A percentile compares a stretch with the other conserved stretches of the same genome.
Conservation (phyloP, 2,113 vertebrate genomes). For the Felis chaus region DNA sequence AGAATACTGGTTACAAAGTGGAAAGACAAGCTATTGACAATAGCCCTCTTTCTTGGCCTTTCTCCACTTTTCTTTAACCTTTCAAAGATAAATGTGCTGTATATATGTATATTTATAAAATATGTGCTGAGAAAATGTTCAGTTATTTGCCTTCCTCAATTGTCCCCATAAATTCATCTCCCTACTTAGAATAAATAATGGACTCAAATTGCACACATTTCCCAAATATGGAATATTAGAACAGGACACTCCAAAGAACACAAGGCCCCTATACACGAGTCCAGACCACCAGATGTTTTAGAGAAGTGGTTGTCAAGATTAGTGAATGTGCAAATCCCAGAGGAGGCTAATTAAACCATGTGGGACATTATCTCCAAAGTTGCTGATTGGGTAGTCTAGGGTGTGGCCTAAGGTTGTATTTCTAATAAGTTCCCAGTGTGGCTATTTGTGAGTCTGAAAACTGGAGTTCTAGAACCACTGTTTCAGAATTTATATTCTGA, state of each 20-base stretch:
- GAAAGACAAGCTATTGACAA: neutral
- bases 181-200: neutral
- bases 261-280: neutral
- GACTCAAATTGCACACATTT: neutral
- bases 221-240: neutral
- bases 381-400: neutral
- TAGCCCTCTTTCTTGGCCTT: neutral
- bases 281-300: neutral
- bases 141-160: neutral
- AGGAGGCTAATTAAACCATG: neutral
- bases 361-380: accelerated
- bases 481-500: neutral
- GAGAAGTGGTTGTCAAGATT: neutral
- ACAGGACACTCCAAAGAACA: neutral
- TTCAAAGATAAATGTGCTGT: neutral
- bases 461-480: neutral
- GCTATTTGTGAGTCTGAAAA: neutral
- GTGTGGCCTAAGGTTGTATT: neutral
- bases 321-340: neutral
- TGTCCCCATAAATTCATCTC: neutral
- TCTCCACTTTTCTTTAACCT: neutral
- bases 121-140: neutral
- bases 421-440: neutral
- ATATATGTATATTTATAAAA: neutral
- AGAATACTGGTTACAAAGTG: neutral